Conservation (phyloP, 2,888 invertebrate species). For the Physocephala rufipes region DNA sequence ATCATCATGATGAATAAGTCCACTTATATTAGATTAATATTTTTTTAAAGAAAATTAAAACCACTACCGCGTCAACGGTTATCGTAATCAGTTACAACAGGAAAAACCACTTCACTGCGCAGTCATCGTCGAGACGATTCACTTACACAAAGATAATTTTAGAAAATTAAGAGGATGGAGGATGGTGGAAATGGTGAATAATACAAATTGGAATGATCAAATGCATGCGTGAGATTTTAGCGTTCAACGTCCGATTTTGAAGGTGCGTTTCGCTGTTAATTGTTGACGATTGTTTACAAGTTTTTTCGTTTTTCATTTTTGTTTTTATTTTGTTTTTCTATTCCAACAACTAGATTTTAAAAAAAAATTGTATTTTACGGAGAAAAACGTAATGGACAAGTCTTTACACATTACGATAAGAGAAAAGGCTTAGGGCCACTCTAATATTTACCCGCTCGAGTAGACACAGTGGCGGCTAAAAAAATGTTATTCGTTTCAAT, state of each 20-base stretch:
- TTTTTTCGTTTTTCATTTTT: not conserved
- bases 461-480: no score
- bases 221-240: constrained; percentile 12
- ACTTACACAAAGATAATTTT: not conserved
- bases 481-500: no score
- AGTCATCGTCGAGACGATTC: constrained; percentile 1
- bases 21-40: not conserved
- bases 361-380: not conserved
- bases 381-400: not conserved
- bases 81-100: constrained; percentile 6
- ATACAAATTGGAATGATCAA: not conserved
- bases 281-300: not conserved
- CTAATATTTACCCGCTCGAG: no score
- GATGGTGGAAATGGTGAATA: not conserved
- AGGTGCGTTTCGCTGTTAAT: constrained; percentile 20
- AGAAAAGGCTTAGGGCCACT: not conserved
- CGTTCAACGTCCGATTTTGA: constrained; percentile 28
- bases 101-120: not conserved
- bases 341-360: not conserved
- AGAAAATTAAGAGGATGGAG: not conserved
- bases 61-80: not conserved
- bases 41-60: no score
- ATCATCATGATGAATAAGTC: not conserved
- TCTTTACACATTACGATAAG: not conserved
- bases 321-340: constrained; percentile 1